phyloP scores from a whole-genome alignment of 2,113 vertebrate species.

The Alaudala cheleensis region DNA sequence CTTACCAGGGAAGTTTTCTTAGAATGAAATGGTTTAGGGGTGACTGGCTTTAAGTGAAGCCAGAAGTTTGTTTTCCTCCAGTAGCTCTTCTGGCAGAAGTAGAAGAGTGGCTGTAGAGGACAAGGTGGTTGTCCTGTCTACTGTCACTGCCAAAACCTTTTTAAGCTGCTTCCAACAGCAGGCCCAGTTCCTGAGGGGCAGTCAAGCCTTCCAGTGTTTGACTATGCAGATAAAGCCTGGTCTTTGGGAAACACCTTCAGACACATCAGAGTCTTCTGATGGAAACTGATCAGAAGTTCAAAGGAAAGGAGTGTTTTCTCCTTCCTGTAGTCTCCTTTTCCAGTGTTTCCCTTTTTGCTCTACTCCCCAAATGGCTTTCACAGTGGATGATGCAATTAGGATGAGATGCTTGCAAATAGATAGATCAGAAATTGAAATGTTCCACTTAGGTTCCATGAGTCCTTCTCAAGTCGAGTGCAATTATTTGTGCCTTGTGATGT shows the following conservation, averaged over 20 bases:
- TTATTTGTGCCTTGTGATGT: conserved; percentile 7
- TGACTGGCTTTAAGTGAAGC: background rate
- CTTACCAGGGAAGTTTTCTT: background rate
- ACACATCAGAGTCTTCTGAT: background rate
- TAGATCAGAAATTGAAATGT: background rate
- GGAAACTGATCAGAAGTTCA: conserved; percentile 1
- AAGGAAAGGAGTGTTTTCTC: background rate
- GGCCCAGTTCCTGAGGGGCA: background rate
- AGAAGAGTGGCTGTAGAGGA: background rate
- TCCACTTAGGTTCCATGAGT: background rate
- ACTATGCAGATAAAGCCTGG: background rate
- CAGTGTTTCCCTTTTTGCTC: background rate
- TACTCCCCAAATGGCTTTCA: background rate
- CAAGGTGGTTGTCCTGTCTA: background rate
- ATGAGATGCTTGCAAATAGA: conserved; percentile 4
- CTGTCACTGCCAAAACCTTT: fast-evolving
- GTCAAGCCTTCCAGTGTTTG: background rate
- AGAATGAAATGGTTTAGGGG: background rate
- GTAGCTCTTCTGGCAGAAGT: background rate
- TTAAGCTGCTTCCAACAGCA: background rate
- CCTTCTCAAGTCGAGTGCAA: background rate
- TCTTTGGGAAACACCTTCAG: background rate
- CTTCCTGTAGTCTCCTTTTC: background rate
- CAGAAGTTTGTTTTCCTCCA: background rate
- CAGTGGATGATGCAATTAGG: background rate